phyloP scores from a whole-genome alignment of 2,888 invertebrate species.

The Venusia cambrica region DNA sequence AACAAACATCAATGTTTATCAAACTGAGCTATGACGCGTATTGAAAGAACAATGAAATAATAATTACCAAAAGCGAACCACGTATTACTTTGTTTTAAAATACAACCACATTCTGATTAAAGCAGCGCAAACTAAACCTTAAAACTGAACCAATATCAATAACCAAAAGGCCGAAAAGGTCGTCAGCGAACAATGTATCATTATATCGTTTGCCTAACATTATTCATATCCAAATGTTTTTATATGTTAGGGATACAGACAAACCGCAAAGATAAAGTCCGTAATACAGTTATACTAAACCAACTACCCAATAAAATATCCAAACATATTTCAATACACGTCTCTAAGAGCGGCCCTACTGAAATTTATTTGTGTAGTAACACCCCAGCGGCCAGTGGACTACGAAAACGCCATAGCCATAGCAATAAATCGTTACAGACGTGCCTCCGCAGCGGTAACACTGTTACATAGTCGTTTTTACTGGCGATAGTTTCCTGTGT shows the following conservation, averaged over 20 bases:
- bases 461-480: slow-evolving; percentile 51
- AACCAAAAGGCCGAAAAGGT: no score
- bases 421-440: slow-evolving; percentile 64
- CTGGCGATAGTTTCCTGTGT: slow-evolving; percentile 55
- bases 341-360: slow-evolving; percentile 52
- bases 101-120: no score
- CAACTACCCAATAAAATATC: slow-evolving; percentile 59
- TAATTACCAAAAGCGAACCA: no score
- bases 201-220: slow-evolving; percentile 10
- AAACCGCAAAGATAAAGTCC: slow-evolving; percentile 32
- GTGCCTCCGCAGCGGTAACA: slow-evolving; percentile 43
- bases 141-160: no score
- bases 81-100: no score
- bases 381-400: slow-evolving; percentile 52
- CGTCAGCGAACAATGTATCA: slow-evolving; percentile 11
- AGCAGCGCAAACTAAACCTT: no score
- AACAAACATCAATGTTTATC: no score
- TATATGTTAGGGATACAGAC: slow-evolving; percentile 29
- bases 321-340: slow-evolving; percentile 61
- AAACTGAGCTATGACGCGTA: no score
- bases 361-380: slow-evolving; percentile 68
- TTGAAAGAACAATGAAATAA: no score
- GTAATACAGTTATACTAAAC: slow-evolving; percentile 46
- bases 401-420: slow-evolving; percentile 59
- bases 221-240: slow-evolving; percentile 23